A percentile compares a stretch with the other conserved stretches of the same genome.
phyloP scores from a whole-genome alignment of 2,113 vertebrate species.

The Pimephales promelas region DNA sequence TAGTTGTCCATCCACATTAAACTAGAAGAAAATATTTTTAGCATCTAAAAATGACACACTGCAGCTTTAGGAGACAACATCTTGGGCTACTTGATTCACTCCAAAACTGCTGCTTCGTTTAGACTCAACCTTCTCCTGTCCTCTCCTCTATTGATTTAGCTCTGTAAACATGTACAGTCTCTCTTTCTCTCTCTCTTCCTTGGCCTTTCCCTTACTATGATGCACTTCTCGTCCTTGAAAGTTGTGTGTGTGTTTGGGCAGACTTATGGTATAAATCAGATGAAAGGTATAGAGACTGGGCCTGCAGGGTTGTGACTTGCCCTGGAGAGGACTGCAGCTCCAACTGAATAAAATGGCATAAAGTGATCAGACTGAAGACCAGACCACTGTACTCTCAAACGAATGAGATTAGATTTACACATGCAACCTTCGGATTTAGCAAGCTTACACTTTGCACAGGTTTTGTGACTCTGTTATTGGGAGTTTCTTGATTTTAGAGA shows the following conservation, averaged over 20 bases:
- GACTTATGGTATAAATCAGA: constrained; percentile 75
- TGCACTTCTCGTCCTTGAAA: constrained; percentile 71
- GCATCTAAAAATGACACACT: neutral
- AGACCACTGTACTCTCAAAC: constrained; percentile 70
- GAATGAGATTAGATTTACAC: constrained; percentile 73
- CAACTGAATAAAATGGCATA: constrained; percentile 79
- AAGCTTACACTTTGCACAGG: neutral
- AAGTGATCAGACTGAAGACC: constrained; percentile 67
- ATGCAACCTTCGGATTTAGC: constrained; percentile 55
- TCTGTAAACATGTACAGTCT: constrained; percentile 23
- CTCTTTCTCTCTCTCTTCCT: constrained; percentile 51
- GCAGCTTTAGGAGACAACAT: neutral
- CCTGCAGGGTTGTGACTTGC: constrained; percentile 72
- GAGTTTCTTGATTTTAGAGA: neutral
- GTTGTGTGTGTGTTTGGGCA: constrained; percentile 74
- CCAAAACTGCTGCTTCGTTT: neutral
- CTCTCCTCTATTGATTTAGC: constrained; percentile 41
- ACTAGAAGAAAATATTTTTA: neutral
- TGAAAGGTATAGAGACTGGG: constrained; percentile 65
- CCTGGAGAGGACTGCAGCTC: constrained; percentile 62
- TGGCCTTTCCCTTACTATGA: constrained; percentile 59
- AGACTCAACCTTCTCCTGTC: constrained; percentile 28
- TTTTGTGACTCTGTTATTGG: neutral
- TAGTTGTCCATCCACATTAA: neutral
- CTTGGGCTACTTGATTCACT: neutral